Evolutionary conservation across 2,888 invertebrate genomes (phyloP).

Genomic region (Maniola hyperantus): DNA sequence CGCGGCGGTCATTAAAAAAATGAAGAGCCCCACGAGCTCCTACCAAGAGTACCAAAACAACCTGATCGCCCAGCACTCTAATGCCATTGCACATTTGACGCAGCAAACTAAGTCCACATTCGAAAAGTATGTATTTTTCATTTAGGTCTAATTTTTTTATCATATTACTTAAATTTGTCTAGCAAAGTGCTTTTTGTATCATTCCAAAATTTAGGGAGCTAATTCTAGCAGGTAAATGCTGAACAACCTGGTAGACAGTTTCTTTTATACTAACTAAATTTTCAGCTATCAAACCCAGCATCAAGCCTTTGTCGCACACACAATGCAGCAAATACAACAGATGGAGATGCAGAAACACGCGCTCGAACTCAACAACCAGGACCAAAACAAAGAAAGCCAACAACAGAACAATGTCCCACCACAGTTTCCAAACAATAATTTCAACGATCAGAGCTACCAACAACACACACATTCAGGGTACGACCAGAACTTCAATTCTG

Average conservation of each 20-base stretch:
- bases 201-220: too few relatives aligned
- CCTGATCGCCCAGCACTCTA: constrained; percentile 90
- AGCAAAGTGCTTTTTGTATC: too few relatives aligned
- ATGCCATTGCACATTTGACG: constrained; percentile 89
- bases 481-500: constrained; percentile 63
- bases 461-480: constrained; percentile 60
- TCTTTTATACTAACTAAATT: constrained; percentile 34
- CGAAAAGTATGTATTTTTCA: constrained; percentile 83
- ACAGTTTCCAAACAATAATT: constrained; percentile 62
- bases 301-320: constrained; percentile 96
- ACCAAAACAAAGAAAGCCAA: constrained; percentile 60
- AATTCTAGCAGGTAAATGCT: background rate
- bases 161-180: background rate
- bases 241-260: background rate
- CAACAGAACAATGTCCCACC: constrained; percentile 59
- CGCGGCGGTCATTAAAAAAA: constrained; percentile 90
- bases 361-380: constrained; percentile 78
- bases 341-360: constrained; percentile 90
- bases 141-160: background rate
- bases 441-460: constrained; percentile 63
- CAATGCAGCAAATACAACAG: constrained; percentile 93
- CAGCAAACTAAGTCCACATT: constrained; percentile 92
- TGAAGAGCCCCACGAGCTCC: constrained; percentile 93
- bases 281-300: constrained; percentile 95
- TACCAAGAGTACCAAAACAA: constrained; percentile 94